These are phyloP conservation scores for Eupithecia exiguata DNA, from an alignment of 2,888 invertebrate species.

Conservation along the genomic window DNA sequence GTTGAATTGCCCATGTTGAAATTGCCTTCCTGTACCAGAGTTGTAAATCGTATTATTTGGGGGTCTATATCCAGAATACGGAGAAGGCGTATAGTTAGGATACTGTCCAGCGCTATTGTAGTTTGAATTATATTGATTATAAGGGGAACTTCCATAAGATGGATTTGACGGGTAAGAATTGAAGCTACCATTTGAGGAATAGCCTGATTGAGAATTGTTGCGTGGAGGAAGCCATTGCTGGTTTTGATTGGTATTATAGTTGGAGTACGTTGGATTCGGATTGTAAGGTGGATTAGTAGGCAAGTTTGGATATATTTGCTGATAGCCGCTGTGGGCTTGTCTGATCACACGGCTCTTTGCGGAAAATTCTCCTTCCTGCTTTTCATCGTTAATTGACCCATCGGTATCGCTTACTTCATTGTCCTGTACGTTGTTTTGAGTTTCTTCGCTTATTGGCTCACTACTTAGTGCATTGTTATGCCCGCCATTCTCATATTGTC, in stretches of 20 bases:
- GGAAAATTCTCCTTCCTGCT: slow-evolving; percentile 15
- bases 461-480: not conserved
- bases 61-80: slow-evolving; percentile 28
- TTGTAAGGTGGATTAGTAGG: slow-evolving; percentile 51
- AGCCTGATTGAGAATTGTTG: slow-evolving; percentile 29
- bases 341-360: slow-evolving; percentile 47
- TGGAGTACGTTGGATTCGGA: slow-evolving; percentile 36
- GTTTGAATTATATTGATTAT: slow-evolving; percentile 22
- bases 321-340: slow-evolving; percentile 51
- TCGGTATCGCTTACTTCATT: slow-evolving; percentile 21
- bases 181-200: slow-evolving; percentile 27
- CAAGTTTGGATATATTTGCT: slow-evolving; percentile 53
- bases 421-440: not conserved
- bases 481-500: not conserved
- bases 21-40: not conserved
- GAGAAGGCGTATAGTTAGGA: slow-evolving; percentile 6
- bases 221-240: slow-evolving; percentile 19
- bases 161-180: slow-evolving; percentile 19
- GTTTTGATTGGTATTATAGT: slow-evolving; percentile 13
- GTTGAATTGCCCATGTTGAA: slow-evolving; percentile 4
- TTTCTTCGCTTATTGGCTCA: not conserved
- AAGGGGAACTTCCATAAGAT: slow-evolving; percentile 18
- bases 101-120: slow-evolving; percentile 18
- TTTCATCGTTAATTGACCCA: slow-evolving; percentile 9
- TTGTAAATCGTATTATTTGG: slow-evolving; percentile 22